Base-by-base conservation (phyloP, 2,888 invertebrate species). In the Drosophila quinaria region DNA sequence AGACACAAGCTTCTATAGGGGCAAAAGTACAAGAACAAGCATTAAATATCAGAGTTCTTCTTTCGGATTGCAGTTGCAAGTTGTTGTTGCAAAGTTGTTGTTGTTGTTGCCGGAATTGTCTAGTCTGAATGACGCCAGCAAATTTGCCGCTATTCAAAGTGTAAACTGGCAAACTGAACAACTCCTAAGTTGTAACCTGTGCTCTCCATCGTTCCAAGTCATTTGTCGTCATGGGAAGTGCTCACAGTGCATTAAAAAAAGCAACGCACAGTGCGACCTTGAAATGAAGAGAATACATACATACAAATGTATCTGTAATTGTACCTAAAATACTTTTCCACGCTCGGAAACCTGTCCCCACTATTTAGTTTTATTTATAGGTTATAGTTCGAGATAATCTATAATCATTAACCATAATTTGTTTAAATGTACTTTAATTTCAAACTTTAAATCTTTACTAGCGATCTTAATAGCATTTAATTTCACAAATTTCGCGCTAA, bases 41-140 rank as follows among this genome's bases (percentile, higher is more conserved):
- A 50, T 50, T 50, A 50, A 50, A 50, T 50, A 50, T 33, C 47
- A 37, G 35, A 37, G 46, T 47, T 25, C 25, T 47, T 46, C 17
- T 44, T 33, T 77, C 70, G 75, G 80, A 37, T 66, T 70, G 74
- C 70, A 88, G 51, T 70, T 70, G 6, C 41, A 42, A 51, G 41
- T 47, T 49, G 41, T 41, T 55, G 54, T 49, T 29, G 29, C 29
- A 29, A 29, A 29, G 29, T 29, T 29, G 29, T 29, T 35, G 60
- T 52, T 63, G 39, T 44, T 52, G 62, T 58, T 73, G 39, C 25
- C 58, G 39, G 55, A 39, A 54, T 54, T 66, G 91, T 90, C 90
- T 90, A 90, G 91, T 87, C 91, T 78, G 63, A 72, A 66, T 79
- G 90, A 90, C 91, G 90, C 90, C 91, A 54, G 59, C 71, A 69